Evolutionary conservation across 2,113 vertebrate species (phyloP), one percentile per base, ranked within the genome.

Genomic region (Hydrochoerus hydrochaeris): DNA sequence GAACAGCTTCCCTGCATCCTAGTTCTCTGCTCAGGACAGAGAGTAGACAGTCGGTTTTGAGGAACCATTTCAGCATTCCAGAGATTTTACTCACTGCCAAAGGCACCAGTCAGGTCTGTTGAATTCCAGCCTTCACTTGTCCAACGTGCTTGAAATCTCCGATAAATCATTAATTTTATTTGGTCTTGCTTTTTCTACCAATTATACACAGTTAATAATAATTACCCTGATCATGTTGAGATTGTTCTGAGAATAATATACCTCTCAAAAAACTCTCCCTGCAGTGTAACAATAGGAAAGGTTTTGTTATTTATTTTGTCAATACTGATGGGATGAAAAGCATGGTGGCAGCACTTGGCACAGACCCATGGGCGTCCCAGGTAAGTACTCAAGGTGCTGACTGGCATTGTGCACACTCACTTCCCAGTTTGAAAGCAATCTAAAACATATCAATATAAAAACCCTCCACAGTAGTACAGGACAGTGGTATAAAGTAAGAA

Each of bases 321-420:
- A 54, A 3, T 28, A 57, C 9, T 5, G 32, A 28, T 2, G 5
- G 38, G 14, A 20, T n/a, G 38, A 84, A 52, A 11, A 44, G 6
- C 62, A 26, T 0, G 0, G 11, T 0, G 0, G 11, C 13, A 24
- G 58, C 3, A n/a, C 54, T 41, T 78, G 20, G n/a, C n/a, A n/a
- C 35, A 41, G 71, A 17, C 12, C 54, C 38, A 4, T 5, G 60
- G 65, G 7, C 11, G 13, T 67, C 62, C 49, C 54, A 30, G 63
- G 35, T 69, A 9, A 77, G 41, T 5, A 10, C 35, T 2, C 2
- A 83, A 69, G 84, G 75, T 78, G 41, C 12, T 67, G 17, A 5
- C 54, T 35, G 65, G n/a, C 9, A 13, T 41, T 22, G 12, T 8
- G 1, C 7, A 2, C 4, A 54, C 5, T 46, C 49, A 32, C 41